Evolutionary conservation across 1,140 invertebrate genomes (phyloP).

Genomic region (Drepana arcuata): DNA sequence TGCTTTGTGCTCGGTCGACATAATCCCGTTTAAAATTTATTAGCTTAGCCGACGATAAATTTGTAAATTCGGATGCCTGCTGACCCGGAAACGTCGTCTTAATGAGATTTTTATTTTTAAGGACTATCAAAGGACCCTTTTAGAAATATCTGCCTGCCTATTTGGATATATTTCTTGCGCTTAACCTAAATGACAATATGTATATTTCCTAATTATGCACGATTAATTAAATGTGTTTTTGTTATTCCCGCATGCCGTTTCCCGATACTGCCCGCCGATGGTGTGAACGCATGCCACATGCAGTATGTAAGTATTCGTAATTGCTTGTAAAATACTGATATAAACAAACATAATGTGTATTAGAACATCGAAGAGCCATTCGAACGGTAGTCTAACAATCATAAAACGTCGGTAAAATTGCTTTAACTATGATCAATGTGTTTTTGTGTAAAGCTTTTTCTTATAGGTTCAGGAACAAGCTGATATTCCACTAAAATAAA

Average conservation of each 20-base stretch:
- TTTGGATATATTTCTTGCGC: no score
- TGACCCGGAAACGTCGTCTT: conserved; percentile 51
- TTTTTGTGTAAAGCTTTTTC: no score
- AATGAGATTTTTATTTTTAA: conserved; percentile 45
- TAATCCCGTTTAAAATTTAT: conserved; percentile 67
- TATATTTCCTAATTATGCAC: conserved; percentile 8
- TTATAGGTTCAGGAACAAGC: no score
- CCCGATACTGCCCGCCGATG: conserved; percentile 8
- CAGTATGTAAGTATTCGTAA: conserved; percentile 50
- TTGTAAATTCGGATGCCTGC: conserved; percentile 51
- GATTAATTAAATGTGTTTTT: conserved; percentile 13
- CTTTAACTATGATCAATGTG: no score
- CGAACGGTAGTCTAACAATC: no score
- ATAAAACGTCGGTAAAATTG: no score
- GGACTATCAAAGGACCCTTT: conserved; percentile 19
- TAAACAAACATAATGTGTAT: conserved; percentile 5
- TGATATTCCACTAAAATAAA: no score
- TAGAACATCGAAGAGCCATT: no score
- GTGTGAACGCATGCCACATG: conserved; percentile 20
- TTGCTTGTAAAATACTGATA: conserved; percentile 8
- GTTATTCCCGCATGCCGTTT: conserved; percentile 28
- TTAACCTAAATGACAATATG: no score
- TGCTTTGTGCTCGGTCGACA: conserved; percentile 46
- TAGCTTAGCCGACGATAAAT: conserved; percentile 60
- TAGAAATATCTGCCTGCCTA: not conserved